Evolutionary conservation across 2,888 invertebrate genomes (phyloP), one percentile per base, ranked within the genome.

Genomic region (Crepidodera aurea): DNA sequence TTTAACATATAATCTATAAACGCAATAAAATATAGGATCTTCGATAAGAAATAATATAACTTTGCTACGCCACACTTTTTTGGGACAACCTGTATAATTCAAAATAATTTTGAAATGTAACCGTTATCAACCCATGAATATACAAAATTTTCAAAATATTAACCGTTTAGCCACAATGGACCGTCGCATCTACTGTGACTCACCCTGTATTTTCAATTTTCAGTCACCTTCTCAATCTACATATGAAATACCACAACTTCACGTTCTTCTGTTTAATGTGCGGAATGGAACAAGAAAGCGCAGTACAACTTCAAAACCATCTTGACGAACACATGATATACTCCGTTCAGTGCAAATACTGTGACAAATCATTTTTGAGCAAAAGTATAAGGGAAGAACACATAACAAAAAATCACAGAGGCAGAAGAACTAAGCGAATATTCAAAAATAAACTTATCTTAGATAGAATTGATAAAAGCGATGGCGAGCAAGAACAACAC

Each of bases 321-420:
- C 25, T 70, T 3, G 60, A 58, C 6, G 42, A 67, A 44, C 70
- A 70, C 37, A 48, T 64, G 29, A 48, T 44, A 6, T 69, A 69
- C 37, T 69, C 70, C 0, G 60, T 65, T 10, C 58, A 46, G 1
- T 70, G 70, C 39, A 64, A 67, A 29, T 70, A 63, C 32, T 70
- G 70, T 34, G 67, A 69, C 53, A 66, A 62, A 32, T 61, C 65
- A 13, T 70, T 69, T 44, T 62, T 70, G 2, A 57, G 51, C 22
- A 63, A 60, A 34, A 18, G 10, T 1, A 16, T 13, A 10, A 46
- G 56, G 5, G 61, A 65, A n/a, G 25, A 55, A 15, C 67, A 68
- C 50, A 5, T 57, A 1, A 60, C 58, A 46, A 42, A 34, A 1
- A 10, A 44, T 51, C 51, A 65, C 27, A 40, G 44, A 8, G 61